Evolutionary conservation across 2,888 invertebrate species (phyloP).

Genomic region (Meiosimyza decipiens): DNA sequence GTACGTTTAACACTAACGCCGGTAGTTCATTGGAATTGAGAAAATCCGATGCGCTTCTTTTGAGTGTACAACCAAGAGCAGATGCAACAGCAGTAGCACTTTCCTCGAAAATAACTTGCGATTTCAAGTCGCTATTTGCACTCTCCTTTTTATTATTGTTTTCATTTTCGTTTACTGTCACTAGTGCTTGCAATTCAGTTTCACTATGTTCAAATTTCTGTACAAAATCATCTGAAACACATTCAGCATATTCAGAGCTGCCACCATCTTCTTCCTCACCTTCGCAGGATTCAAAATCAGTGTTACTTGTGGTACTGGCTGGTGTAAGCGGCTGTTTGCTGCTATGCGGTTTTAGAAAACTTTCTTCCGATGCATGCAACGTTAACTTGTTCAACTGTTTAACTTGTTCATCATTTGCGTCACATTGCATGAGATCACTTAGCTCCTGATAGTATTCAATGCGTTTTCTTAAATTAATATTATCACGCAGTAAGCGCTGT

Average conservation of each 20-base stretch:
- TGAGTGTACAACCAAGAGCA: slow-evolving; percentile 35
- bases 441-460: slow-evolving; percentile 58
- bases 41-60: slow-evolving; percentile 55
- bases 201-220: slow-evolving; percentile 49
- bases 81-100: slow-evolving; percentile 17
- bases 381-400: slow-evolving; percentile 24
- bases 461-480: slow-evolving; percentile 55
- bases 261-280: slow-evolving; percentile 49
- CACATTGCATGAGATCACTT: slow-evolving; percentile 48
- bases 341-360: too few relatives aligned
- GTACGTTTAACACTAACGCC: slow-evolving; percentile 39
- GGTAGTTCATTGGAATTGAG: slow-evolving; percentile 58
- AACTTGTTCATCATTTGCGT: slow-evolving; percentile 37
- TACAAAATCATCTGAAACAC: slow-evolving; percentile 48
- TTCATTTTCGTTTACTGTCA: neutral
- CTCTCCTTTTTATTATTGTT: slow-evolving; percentile 30
- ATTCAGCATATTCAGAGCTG: slow-evolving; percentile 52
- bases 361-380: neutral
- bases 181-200: slow-evolving; percentile 45
- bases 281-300: slow-evolving; percentile 56
- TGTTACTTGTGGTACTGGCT: slow-evolving; percentile 44
- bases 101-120: neutral
- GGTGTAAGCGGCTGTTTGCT: slow-evolving; percentile 43
- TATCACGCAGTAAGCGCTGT: slow-evolving; percentile 51
- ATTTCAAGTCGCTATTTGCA: neutral